These are phyloP conservation scores for Enhydra lutris DNA, from an alignment of 2,113 vertebrate genomes.

Conservation along the genomic window DNA sequence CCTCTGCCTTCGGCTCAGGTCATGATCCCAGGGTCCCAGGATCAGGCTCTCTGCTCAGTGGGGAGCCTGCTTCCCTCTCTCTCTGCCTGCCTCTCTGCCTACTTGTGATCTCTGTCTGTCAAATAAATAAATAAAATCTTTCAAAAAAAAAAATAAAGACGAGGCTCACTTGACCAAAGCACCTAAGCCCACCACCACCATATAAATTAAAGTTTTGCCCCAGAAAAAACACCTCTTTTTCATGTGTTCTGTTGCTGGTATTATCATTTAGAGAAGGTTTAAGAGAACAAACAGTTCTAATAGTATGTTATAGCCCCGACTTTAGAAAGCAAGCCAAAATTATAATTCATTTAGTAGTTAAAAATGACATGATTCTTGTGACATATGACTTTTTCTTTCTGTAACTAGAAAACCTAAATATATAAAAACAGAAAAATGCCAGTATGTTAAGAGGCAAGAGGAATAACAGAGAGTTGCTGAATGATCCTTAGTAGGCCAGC, in stretches of 20 bases:
- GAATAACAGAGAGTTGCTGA: neutral
- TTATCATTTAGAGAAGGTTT: neutral
- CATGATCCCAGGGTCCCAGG: no score
- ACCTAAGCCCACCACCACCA: neutral
- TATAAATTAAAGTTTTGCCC: neutral
- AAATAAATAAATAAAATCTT: no score
- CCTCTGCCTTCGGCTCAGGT: no score
- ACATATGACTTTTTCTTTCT: neutral
- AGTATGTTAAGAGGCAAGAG: neutral
- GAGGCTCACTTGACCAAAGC: neutral
- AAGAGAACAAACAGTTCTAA: neutral
- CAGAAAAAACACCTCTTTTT: neutral
- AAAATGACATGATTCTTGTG: neutral
- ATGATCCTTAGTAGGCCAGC: neutral
- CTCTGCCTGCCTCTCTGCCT: no score
- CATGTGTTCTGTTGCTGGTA: neutral
- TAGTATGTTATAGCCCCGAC: neutral
- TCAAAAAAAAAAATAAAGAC: neutral
- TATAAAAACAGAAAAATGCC: neutral
- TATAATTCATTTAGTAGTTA: neutral
- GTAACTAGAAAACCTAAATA: neutral
- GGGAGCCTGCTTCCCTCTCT: no score
- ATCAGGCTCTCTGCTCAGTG: no score
- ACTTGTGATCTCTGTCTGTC: no score
- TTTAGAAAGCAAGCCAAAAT: conserved; percentile 38